Conservation (phyloP, 2,113 vertebrate species). For the Tricholaema leucomelas region DNA sequence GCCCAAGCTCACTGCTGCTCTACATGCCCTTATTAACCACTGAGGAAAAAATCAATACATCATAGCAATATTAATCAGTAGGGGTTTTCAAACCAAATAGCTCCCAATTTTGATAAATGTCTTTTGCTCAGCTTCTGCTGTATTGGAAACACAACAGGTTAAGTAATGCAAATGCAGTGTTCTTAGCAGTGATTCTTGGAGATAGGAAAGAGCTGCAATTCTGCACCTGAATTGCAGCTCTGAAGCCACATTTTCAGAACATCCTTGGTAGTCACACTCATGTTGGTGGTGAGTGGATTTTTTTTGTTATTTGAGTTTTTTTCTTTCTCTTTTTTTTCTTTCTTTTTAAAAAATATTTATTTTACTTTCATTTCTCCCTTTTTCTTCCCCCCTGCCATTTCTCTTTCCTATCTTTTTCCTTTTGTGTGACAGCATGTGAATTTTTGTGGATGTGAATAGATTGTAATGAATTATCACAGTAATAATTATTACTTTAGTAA, state of each 20-base stretch:
- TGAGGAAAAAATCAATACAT: neutral
- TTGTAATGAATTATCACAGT: neutral
- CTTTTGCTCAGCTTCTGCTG: neutral
- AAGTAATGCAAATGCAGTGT: neutral
- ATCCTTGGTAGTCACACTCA: neutral
- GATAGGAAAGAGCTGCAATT: neutral
- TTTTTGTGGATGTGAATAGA: neutral
- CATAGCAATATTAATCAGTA: neutral
- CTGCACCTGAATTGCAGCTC: neutral
- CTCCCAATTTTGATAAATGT: slow-evolving; percentile 24
- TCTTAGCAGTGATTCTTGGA: neutral
- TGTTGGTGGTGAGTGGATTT: too few species aligned
- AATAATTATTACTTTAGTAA: neutral
- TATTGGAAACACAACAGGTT: slow-evolving; percentile 1
- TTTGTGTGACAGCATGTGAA: fast-evolving
- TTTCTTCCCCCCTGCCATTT: neutral
- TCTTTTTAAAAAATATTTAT: neutral
- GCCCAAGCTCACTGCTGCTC: neutral
- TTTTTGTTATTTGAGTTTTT: too few species aligned
- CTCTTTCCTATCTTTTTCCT: too few species aligned
- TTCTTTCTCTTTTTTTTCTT: too few species aligned
- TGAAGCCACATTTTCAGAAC: neutral
- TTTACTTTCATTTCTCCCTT: too few species aligned
- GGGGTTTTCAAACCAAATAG: neutral
- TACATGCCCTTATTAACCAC: neutral